Evolutionary conservation across 2,888 invertebrate species (phyloP).

Genomic region (Agriopis leucophaearia): DNA sequence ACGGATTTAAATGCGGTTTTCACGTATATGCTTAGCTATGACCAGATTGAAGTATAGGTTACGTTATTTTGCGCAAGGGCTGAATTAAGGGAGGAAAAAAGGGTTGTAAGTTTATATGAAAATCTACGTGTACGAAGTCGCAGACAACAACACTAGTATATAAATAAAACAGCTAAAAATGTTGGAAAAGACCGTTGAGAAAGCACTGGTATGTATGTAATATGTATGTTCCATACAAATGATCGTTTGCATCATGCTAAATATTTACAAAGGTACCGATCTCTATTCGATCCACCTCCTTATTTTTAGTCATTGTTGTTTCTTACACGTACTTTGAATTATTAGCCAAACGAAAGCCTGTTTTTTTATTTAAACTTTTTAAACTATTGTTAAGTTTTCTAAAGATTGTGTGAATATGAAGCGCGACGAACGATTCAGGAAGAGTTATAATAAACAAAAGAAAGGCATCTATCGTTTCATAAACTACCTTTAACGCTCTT

Average conservation of each 20-base stretch:
- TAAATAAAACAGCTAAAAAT: too few species aligned
- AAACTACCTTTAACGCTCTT: constrained; percentile 35
- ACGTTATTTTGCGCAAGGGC: too few species aligned
- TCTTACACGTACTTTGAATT: constrained; percentile 3
- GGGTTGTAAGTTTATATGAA: too few species aligned
- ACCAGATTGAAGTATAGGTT: too few species aligned
- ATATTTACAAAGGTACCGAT: constrained; percentile 65
- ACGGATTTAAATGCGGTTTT: too few species aligned
- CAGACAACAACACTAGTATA: too few species aligned
- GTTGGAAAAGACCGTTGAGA: too few species aligned
- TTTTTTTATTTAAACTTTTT: constrained; percentile 4
- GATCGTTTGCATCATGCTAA: constrained; percentile 46
- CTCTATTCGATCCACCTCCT: constrained; percentile 70
- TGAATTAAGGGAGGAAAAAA: too few species aligned
- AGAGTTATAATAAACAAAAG: constrained; percentile 36
- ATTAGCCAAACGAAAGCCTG: neutral
- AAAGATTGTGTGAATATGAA: constrained; percentile 52
- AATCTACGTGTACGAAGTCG: too few species aligned
- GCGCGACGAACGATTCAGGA: constrained; percentile 56
- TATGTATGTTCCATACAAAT: too few species aligned
- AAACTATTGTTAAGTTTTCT: constrained; percentile 53
- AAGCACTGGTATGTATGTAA: too few species aligned
- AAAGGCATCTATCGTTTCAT: constrained; percentile 19
- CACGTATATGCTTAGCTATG: too few species aligned
- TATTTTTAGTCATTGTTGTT: constrained; percentile 1